phyloP scores from a whole-genome alignment of 2,888 invertebrate species.

The Steromphala cineraria region DNA sequence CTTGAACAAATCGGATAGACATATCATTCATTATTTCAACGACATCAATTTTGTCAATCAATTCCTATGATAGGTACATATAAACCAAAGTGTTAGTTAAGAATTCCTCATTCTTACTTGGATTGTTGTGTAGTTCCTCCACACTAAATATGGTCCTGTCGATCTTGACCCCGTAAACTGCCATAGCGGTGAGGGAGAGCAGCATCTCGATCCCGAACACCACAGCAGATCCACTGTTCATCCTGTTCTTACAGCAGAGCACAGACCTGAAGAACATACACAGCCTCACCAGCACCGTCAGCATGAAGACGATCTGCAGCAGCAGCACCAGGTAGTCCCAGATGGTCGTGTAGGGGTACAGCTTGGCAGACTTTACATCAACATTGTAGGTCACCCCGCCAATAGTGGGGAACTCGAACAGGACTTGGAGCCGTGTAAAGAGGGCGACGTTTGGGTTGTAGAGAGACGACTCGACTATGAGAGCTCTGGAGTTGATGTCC shows the following conservation, averaged over 20 bases:
- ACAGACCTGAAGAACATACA: slow-evolving; percentile 2
- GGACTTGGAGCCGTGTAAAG: slow-evolving; percentile 30
- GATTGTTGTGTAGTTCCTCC: slow-evolving; percentile 36
- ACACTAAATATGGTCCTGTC: slow-evolving; percentile 38
- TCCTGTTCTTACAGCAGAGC: background rate
- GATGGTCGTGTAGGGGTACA: slow-evolving; percentile 45
- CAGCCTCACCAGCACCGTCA: slow-evolving; percentile 15
- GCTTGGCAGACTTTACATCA: slow-evolving; percentile 27
- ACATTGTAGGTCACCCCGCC: slow-evolving; percentile 27
- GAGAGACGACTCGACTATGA: slow-evolving; percentile 39
- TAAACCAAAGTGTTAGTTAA: background rate
- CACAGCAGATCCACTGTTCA: background rate
- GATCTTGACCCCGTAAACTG: slow-evolving; percentile 38
- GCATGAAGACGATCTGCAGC: slow-evolving; percentile 39
- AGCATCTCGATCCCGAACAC: slow-evolving; percentile 30
- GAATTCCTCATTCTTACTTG: slow-evolving; percentile 27
- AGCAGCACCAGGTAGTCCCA: slow-evolving; percentile 47
- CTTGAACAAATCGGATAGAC: background rate
- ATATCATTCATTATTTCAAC: background rate
- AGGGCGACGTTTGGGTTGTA: slow-evolving; percentile 43
- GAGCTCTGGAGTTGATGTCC: slow-evolving; percentile 38
- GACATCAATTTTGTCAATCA: too few species aligned
- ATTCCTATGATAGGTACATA: too few species aligned
- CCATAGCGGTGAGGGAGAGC: slow-evolving; percentile 27
- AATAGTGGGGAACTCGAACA: slow-evolving; percentile 36